These are phyloP conservation scores for Drosophila cardini DNA, from an alignment of 1,140 invertebrate species.

Conservation along the genomic window DNA sequence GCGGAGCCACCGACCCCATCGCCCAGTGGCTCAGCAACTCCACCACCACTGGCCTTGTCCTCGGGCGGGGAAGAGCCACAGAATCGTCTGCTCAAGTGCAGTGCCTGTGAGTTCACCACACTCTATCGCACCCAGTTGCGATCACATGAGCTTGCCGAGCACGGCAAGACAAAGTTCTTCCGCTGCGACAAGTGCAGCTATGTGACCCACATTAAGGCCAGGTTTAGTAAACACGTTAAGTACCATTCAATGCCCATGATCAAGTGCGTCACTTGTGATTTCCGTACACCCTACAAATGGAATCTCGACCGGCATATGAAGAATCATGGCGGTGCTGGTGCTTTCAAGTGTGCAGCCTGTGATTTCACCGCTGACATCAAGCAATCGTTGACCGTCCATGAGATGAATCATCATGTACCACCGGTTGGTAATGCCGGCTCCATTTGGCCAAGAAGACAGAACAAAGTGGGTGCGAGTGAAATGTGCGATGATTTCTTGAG, in stretches of 20 bases:
- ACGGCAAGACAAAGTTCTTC: slow-evolving; percentile 89
- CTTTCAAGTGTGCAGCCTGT: slow-evolving; percentile 93
- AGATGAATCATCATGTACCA: slow-evolving; percentile 94
- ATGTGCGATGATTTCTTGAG: slow-evolving; percentile 84
- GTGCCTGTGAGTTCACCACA: slow-evolving; percentile 85
- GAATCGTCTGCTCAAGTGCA: slow-evolving; percentile 85
- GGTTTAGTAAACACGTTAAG: slow-evolving; percentile 97
- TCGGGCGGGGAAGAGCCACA: slow-evolving; percentile 74
- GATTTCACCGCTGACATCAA: slow-evolving; percentile 97
- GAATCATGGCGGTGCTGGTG: slow-evolving; percentile 93
- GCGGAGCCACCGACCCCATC: slow-evolving; percentile 71
- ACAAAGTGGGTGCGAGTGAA: slow-evolving; percentile 90
- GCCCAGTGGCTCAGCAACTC: slow-evolving; percentile 72
- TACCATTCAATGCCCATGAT: slow-evolving; percentile 97
- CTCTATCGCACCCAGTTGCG: slow-evolving; percentile 84
- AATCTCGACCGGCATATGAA: slow-evolving; percentile 96
- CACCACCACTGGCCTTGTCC: slow-evolving; percentile 47
- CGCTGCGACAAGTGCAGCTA: slow-evolving; percentile 95
- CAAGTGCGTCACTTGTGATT: slow-evolving; percentile 96
- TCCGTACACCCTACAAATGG: slow-evolving; percentile 90
- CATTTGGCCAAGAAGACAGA: slow-evolving; percentile 86
- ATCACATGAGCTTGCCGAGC: slow-evolving; percentile 87
- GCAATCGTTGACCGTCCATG: slow-evolving; percentile 95
- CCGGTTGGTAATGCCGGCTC: slow-evolving; percentile 88
- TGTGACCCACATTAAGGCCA: slow-evolving; percentile 94